Conservation (phyloP, 2,113 vertebrate genomes). For the Antechinus stuartii region DNA sequence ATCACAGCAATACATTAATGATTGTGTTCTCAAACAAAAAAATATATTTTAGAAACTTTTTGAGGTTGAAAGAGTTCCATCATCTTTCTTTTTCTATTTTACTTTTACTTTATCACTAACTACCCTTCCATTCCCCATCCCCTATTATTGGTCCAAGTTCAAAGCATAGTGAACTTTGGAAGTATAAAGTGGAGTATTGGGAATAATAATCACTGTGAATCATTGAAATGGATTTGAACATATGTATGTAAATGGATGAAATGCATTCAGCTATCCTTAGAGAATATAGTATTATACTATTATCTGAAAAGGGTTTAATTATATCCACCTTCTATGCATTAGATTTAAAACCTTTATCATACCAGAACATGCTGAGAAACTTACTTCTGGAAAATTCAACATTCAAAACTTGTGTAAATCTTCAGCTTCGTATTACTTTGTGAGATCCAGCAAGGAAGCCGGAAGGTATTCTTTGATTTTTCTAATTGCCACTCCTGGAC, state of each 20-base stretch:
- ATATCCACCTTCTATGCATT: slow-evolving; percentile 76
- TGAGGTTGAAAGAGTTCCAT: not conserved
- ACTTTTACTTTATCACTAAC: not conserved
- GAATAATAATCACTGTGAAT: slow-evolving; percentile 63
- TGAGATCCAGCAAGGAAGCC: slow-evolving; percentile 57
- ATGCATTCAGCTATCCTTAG: slow-evolving; percentile 63
- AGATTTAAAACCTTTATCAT: slow-evolving; percentile 70
- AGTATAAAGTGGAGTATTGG: slow-evolving; percentile 61
- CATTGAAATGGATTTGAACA: slow-evolving; percentile 56
- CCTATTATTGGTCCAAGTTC: slow-evolving; percentile 60
- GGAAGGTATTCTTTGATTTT: slow-evolving; percentile 67
- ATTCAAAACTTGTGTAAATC: slow-evolving; percentile 63
- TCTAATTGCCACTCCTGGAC: slow-evolving; percentile 20
- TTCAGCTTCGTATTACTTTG: slow-evolving; percentile 53
- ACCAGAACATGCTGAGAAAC: slow-evolving; percentile 68
- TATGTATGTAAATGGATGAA: slow-evolving; percentile 54
- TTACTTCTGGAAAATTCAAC: slow-evolving; percentile 65
- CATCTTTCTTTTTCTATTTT: slow-evolving; percentile 19
- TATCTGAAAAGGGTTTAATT: slow-evolving; percentile 79
- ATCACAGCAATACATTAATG: not conserved
- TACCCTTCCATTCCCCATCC: not conserved
- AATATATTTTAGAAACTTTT: not conserved
- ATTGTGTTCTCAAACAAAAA: slow-evolving; percentile 40
- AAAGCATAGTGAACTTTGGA: slow-evolving; percentile 38
- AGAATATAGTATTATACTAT: slow-evolving; percentile 63